Conservation (phyloP, 2,888 invertebrate genomes). For the Penaeus monodon region DNA sequence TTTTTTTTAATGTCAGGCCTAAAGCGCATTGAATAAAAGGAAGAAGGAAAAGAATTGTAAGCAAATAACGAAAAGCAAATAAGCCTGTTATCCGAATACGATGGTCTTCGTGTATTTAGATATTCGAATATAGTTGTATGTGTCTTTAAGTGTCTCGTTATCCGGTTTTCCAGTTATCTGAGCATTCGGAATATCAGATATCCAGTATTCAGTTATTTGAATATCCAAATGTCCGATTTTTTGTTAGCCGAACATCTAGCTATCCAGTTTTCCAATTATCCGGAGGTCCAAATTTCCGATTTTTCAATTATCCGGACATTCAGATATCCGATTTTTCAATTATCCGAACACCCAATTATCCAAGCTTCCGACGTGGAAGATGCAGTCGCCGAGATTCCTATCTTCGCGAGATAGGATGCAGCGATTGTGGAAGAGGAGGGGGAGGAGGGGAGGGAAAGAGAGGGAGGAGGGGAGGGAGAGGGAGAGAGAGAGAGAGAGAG, state of each 20-base stretch:
- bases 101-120: no score
- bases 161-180: no score
- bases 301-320: neutral
- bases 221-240: no score
- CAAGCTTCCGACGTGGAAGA: neutral
- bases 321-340: neutral
- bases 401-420: neutral
- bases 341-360: neutral
- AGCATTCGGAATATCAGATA: no score
- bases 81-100: no score
- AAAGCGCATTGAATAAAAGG: no score
- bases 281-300: neutral
- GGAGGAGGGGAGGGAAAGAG: neutral
- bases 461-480: neutral
- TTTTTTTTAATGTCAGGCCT: no score
- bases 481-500: neutral
- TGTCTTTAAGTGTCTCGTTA: no score
- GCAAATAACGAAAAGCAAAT: no score
- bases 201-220: no score
- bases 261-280: neutral
- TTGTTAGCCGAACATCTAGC: neutral
- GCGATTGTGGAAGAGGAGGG: neutral
- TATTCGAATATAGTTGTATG: no score
- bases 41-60: no score
- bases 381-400: neutral